Percentiles rank a stretch among this genome's conserved stretches.
Evolutionary conservation across 1,140 invertebrate genomes (phyloP).

Genomic region (Drosophila punjabiensis): DNA sequence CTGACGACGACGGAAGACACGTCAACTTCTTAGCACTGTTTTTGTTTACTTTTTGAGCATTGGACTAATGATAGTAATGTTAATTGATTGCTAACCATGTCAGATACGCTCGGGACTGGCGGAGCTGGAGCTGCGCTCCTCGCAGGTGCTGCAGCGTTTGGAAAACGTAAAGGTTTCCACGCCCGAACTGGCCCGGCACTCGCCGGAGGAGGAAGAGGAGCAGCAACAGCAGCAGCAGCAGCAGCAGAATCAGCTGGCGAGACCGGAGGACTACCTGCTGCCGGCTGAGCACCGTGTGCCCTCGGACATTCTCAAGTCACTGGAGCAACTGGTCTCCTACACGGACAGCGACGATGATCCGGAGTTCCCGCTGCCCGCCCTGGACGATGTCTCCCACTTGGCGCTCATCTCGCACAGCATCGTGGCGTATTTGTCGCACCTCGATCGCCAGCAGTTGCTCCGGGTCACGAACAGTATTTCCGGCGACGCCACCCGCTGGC

Average conservation of each 20-base stretch:
- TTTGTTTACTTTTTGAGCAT: slow-evolving; percentile 18
- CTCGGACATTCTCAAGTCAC: slow-evolving; percentile 77
- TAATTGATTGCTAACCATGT: slow-evolving; percentile 16
- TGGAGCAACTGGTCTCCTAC: slow-evolving; percentile 79
- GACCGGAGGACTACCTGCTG: slow-evolving; percentile 26
- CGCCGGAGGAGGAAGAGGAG: slow-evolving; percentile 19
- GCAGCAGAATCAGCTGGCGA: neutral
- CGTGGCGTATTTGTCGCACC: slow-evolving; percentile 79
- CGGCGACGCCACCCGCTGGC: slow-evolving; percentile 81
- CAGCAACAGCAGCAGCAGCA: slow-evolving; percentile 2
- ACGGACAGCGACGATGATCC: slow-evolving; percentile 83
- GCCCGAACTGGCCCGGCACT: slow-evolving; percentile 2
- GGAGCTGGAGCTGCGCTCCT: slow-evolving; percentile 78
- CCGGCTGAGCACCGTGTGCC: slow-evolving; percentile 74
- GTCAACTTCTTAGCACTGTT: slow-evolving; percentile 18
- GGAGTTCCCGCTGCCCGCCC: slow-evolving; percentile 78
- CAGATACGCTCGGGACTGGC: slow-evolving; percentile 84
- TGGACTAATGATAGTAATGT: neutral
- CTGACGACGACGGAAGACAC: slow-evolving; percentile 68
- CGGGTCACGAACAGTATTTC: slow-evolving; percentile 79
- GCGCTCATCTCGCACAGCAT: slow-evolving; percentile 84
- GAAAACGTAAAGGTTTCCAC: slow-evolving; percentile 74
- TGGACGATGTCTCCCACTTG: slow-evolving; percentile 84
- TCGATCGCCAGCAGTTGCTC: slow-evolving; percentile 74
- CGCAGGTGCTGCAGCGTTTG: slow-evolving; percentile 78